Evolutionary conservation across 2,797 vertebrate genomes (phyloP), one percentile per base, ranked within the genome.

Genomic region (Sparus aurata): DNA sequence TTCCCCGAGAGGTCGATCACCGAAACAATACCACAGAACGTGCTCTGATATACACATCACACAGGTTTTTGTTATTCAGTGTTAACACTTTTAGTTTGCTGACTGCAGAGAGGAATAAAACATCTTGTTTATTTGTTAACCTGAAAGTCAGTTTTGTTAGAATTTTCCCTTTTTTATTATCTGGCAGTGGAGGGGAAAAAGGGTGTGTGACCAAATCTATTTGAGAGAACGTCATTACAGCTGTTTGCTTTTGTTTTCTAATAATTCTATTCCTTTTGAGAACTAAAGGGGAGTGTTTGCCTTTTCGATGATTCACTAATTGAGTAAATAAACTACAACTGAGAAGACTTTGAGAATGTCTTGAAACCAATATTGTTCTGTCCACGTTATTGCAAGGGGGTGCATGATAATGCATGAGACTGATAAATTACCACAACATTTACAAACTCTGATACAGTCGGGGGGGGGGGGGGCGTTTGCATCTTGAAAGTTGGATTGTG

Each of bases 241-340:
- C 73, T 25, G 62, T 87, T 85, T 83, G 64, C 63, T 84, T 84
- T 84, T 67, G 43, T 69, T 87, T 61, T 38, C 77, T 59, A 9
- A 71, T 50, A 1, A 45, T 75, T 74, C 53, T 78, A 64, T 73
- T 77, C 47, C 27, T 83, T 34, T 87, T 84, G 30, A 84, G 60
- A 84, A 74, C 80, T 77, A 70, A 82, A 69, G 79, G 75, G 66
- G 79, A 88, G 79, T 86, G 83, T 90, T 92, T 92, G 82, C 85
- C 76, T 94, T 92, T 91, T 80, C 58, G 79, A 72, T 85, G 82
- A 90, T 89, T 88, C 84, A 93, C 78, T 89, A 91, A 91, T 73
- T 86, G 75, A 91, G 72, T 84, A 83, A 93, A 93, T 94, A 93
- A 94, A 93, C 79, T 78, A 84, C 87, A 89, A 85, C 76, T 84